Conservation (phyloP, 2,888 invertebrate species). For the Odontomyia ornata region DNA sequence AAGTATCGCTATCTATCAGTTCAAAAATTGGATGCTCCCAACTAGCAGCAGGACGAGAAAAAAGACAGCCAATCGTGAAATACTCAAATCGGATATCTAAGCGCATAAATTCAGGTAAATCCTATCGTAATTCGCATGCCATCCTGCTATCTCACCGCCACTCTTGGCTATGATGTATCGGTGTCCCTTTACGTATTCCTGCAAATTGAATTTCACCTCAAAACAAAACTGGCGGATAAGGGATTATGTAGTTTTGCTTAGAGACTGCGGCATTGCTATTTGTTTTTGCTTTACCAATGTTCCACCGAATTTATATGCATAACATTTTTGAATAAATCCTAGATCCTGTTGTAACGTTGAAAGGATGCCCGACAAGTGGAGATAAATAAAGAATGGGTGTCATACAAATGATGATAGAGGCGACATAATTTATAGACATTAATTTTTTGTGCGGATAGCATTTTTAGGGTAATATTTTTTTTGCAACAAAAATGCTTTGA, state of each 20-base stretch:
- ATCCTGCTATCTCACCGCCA: neutral
- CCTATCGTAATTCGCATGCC: slow-evolving; percentile 14
- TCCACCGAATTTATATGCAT: neutral
- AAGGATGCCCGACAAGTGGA: neutral
- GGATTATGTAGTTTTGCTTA: neutral
- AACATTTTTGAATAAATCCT: neutral
- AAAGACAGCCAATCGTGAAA: neutral
- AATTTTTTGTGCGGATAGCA: no score
- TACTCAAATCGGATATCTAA: slow-evolving; percentile 6
- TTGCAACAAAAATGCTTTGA: no score
- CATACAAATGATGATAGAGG: no score
- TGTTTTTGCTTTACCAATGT: neutral
- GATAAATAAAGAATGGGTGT: neutral
- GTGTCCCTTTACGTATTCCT: neutral
- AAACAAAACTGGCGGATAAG: neutral
- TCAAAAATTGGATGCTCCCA: no score
- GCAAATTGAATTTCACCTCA: slow-evolving; percentile 17
- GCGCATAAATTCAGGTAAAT: slow-evolving; percentile 29
- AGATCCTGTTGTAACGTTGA: no score
- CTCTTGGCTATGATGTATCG: neutral
- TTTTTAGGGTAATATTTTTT: no score
- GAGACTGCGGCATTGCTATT: neutral
- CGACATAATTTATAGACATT: no score
- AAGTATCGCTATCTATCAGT: no score
- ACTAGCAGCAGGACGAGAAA: neutral